A percentile compares a stretch with the other conserved stretches of the same genome.
phyloP scores from a whole-genome alignment of 53 echinoderm and acorn worm genomes.

The Antedon mediterranea region DNA sequence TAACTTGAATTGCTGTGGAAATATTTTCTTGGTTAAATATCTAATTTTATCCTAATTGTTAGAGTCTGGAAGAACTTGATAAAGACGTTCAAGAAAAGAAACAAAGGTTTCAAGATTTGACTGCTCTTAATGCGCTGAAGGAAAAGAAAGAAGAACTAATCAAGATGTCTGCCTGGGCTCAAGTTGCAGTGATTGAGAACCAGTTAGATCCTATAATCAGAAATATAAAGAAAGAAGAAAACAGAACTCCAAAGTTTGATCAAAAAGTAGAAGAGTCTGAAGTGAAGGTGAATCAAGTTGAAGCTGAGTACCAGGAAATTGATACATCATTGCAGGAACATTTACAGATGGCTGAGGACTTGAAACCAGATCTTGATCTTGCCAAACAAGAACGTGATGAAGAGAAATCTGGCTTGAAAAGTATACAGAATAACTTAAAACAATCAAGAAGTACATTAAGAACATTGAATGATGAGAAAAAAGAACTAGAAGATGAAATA shows the following conservation, averaged over 20 bases:
- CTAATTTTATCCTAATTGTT: background rate
- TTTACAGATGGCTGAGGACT: background rate
- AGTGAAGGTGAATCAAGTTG: slow-evolving; percentile 30
- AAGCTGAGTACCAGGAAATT: slow-evolving; percentile 35
- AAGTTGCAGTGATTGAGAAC: slow-evolving; percentile 47
- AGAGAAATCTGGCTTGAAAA: background rate
- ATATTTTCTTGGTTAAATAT: too few relatives aligned
- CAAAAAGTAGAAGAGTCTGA: slow-evolving; percentile 40
- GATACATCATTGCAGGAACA: slow-evolving; percentile 47
- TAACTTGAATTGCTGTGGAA: too few relatives aligned
- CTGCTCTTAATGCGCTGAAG: slow-evolving; percentile 41
- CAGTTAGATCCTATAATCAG: slow-evolving; percentile 26
- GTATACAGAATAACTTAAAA: background rate
- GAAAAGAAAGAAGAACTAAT: slow-evolving; percentile 39
- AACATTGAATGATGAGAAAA: slow-evolving; percentile 27
- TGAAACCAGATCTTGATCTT: background rate
- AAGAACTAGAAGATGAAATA: slow-evolving; percentile 49
- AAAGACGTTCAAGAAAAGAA: slow-evolving; percentile 44
- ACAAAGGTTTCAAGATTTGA: slow-evolving; percentile 56
- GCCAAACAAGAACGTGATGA: background rate
- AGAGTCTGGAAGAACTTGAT: slow-evolving; percentile 55
- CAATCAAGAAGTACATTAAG: slow-evolving; percentile 1
- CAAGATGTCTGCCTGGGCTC: slow-evolving; percentile 62
- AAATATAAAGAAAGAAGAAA: slow-evolving; percentile 44
- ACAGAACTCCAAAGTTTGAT: slow-evolving; percentile 65